These are phyloP conservation scores for Eupsittula cactorum DNA, from an alignment of 2,113 vertebrate genomes.

Conservation along the genomic window DNA sequence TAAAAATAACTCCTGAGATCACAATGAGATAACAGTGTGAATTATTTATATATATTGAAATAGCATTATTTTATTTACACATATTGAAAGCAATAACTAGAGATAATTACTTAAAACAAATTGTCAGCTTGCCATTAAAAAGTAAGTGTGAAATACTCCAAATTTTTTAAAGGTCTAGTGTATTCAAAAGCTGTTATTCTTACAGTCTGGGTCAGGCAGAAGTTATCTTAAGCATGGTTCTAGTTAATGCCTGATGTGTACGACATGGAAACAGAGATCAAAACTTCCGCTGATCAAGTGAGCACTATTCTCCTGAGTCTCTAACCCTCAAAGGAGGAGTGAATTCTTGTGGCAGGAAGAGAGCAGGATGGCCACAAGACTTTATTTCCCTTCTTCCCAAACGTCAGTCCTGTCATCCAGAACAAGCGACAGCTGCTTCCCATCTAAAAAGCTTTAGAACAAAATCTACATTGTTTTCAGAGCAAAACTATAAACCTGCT, in stretches of 20 bases:
- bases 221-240: background rate
- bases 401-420: background rate
- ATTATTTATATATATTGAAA: no score
- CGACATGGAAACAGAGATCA: background rate
- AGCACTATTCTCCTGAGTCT: background rate
- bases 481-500: background rate
- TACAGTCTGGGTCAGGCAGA: background rate
- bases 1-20: background rate
- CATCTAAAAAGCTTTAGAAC: background rate
- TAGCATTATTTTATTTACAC: background rate
- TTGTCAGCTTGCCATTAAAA: background rate
- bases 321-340: background rate
- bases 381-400: background rate
- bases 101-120: background rate
- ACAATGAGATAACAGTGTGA: background rate
- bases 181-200: background rate
- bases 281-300: background rate
- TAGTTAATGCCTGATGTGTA: background rate
- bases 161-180: background rate
- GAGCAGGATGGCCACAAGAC: background rate
- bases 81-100: background rate
- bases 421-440: background rate
- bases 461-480: background rate
- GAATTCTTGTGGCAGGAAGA: slow-evolving; percentile 13
- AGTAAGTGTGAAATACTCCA: background rate